These are phyloP conservation scores for Mythimna vitellina DNA, from an alignment of 2,888 invertebrate genomes.

Conservation along the genomic window DNA sequence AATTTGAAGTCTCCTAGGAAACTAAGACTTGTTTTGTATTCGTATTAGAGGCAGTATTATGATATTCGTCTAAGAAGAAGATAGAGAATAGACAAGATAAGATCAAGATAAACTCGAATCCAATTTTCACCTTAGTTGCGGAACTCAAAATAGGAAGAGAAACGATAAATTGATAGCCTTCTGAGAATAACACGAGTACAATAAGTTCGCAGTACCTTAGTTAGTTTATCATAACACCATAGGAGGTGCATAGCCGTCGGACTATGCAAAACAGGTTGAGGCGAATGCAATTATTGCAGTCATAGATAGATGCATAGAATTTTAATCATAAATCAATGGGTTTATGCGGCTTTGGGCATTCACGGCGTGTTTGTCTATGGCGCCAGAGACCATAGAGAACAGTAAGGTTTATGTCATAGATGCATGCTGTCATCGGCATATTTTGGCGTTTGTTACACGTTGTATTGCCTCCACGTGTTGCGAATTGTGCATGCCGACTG, in stretches of 20 bases:
- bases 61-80: background rate
- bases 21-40: constrained; percentile 15
- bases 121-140: constrained; percentile 40
- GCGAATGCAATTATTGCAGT: constrained; percentile 80
- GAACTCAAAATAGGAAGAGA: constrained; percentile 43
- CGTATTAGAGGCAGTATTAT: background rate
- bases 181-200: constrained; percentile 49
- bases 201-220: constrained; percentile 57
- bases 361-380: constrained; percentile 68
- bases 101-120: background rate
- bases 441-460: constrained; percentile 50
- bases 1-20: constrained; percentile 21
- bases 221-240: constrained; percentile 67
- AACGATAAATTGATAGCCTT: constrained; percentile 64
- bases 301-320: constrained; percentile 78
- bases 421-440: constrained; percentile 62
- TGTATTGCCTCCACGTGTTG: constrained; percentile 60
- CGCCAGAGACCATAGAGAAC: constrained; percentile 60
- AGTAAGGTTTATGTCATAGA: constrained; percentile 46
- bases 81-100: constrained; percentile 5
- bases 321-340: constrained; percentile 79
- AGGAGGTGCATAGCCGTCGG: constrained; percentile 59
- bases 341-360: constrained; percentile 72
- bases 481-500: constrained; percentile 49
- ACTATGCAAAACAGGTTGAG: constrained; percentile 66